A percentile compares a stretch with the other conserved stretches of the same genome.
phyloP scores from a whole-genome alignment of 2,113 vertebrate species.

The Telmatochromis brachygnathus region DNA sequence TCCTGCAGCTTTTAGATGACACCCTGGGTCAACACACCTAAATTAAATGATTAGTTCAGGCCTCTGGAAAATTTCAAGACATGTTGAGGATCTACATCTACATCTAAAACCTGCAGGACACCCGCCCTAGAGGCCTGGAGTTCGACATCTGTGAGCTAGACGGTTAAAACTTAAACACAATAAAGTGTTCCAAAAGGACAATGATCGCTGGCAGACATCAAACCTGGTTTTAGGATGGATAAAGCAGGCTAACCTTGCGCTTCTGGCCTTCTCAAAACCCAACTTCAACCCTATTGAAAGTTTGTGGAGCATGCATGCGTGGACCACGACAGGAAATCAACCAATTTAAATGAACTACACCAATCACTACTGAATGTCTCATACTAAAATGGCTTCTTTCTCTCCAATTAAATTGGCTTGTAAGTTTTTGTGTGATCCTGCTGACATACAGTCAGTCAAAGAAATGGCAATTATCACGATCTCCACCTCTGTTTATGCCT shows the following conservation, averaged over 20 bases:
- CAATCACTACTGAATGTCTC: background rate
- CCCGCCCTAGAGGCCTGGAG: background rate
- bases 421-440: background rate
- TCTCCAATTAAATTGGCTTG: background rate
- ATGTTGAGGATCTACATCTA: background rate
- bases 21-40: background rate
- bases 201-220: background rate
- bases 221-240: background rate
- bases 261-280: background rate
- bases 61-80: background rate
- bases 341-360: background rate
- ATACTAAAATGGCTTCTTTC: background rate
- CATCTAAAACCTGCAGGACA: background rate
- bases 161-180: background rate
- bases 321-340: background rate
- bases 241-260: background rate
- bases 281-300: background rate
- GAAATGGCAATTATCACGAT: background rate
- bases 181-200: background rate
- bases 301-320: background rate
- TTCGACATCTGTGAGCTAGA: background rate
- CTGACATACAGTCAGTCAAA: background rate
- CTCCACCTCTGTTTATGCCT: background rate
- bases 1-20: background rate
- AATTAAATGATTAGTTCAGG: background rate